phyloP scores from a whole-genome alignment of 1,140 invertebrate genomes.

The Dendrolimus kikuchii region DNA sequence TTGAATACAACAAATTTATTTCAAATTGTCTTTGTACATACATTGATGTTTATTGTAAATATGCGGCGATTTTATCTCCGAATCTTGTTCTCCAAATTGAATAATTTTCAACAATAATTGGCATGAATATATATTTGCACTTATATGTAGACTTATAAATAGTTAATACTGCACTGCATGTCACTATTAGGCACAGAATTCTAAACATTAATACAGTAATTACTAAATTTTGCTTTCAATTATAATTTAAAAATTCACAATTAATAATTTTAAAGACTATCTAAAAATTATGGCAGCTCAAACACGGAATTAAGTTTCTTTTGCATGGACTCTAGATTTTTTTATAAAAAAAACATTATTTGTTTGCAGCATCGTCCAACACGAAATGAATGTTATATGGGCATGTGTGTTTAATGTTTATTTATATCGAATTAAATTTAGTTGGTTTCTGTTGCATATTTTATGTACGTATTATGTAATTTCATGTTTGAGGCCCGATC shows the following conservation, averaged over 20 bases:
- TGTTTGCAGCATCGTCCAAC: conserved; percentile 1
- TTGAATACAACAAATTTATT: no score
- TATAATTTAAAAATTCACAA: not conserved
- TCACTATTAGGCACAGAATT: conserved; percentile 9
- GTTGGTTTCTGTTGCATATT: conserved; percentile 23
- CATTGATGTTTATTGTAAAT: no score
- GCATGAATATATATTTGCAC: conserved; percentile 21
- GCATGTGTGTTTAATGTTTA: conserved; percentile 10
- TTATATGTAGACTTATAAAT: conserved; percentile 7
- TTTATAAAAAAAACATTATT: not conserved
- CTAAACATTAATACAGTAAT: conserved; percentile 3
- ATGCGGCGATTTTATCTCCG: no score
- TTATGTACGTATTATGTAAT: conserved; percentile 28
- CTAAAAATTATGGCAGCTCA: conserved; percentile 19
- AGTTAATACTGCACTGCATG: conserved; percentile 26
- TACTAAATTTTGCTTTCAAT: not conserved
- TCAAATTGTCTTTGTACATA: no score
- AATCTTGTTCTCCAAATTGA: no score
- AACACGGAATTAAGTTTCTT: conserved; percentile 35
- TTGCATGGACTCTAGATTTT: not conserved
- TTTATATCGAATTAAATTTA: conserved; percentile 9
- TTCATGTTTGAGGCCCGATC: conserved; percentile 52
- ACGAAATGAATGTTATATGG: conserved; percentile 6
- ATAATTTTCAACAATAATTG: not conserved
- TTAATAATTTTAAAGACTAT: conserved; percentile 2